Evolutionary conservation across 2,113 vertebrate genomes (phyloP), one percentile per base, ranked within the genome.

Genomic region (Geothlypis trichas): DNA sequence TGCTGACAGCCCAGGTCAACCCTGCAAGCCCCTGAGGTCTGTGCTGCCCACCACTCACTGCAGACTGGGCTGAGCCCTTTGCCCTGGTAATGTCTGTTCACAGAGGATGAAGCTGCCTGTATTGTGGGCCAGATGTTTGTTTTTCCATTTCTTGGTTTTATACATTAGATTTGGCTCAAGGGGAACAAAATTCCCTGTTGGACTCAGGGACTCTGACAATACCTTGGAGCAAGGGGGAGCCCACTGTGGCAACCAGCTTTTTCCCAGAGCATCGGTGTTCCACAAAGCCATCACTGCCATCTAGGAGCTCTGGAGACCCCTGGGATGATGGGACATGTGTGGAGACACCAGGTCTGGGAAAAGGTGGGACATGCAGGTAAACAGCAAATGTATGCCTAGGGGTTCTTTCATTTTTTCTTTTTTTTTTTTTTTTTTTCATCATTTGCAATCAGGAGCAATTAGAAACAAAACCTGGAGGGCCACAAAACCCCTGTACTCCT

Each of bases 21-120:
- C 33, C 82, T 22, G 33, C 0, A 0, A 67, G 46, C 30, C 31
- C n/a, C 58, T 18, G 1, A 27, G 42, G 5, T 35, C 61, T 42
- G 33, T 61, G 77, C 65, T 89, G 63, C 68, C 44, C 4, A 1
- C 6, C 14, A 28, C 12, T 59, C 10, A 22, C 31, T 84, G 49
- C 5, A 1, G 31, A n/a, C 9, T 21, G 26, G 19, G 9, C 2
- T 33, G 19, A 90, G 39, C 16, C 63, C 42, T 51, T 79, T 46
- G 11, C 15, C 35, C 37, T 20, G 41, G 41, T 15, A 2, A 5
- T 9, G 14, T 31, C 58, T 68, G 3, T 49, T 75, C 39, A 23
- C 4, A 7, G 57, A 41, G 28, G 5, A 51, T 5, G 10, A 65
- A 84, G 35, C 13, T 77, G 21, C 11, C 26, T 52, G 7, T 66